Conservation (phyloP, 2,113 vertebrate species). For the Semicossyphus pulcher region DNA sequence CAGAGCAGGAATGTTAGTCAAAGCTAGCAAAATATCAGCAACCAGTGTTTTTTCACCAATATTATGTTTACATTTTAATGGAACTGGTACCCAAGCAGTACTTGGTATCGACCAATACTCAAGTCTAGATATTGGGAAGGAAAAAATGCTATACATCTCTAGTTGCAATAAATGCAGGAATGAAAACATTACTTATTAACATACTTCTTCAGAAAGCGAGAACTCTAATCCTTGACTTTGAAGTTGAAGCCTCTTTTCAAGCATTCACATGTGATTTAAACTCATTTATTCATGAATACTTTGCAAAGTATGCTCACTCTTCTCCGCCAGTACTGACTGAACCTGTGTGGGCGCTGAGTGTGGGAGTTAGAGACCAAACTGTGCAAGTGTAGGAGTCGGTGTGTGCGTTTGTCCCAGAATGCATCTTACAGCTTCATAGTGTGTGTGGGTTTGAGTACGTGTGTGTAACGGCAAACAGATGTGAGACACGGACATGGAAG, state of each 20-base stretch:
- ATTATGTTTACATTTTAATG: too few relatives aligned
- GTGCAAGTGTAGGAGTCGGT: slow-evolving; percentile 36
- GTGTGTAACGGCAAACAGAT: slow-evolving; percentile 59
- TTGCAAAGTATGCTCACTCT: not conserved
- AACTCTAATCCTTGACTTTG: not conserved
- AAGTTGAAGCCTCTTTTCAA: not conserved
- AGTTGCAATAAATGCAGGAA: too few relatives aligned
- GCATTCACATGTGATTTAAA: slow-evolving; percentile 5
- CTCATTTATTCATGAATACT: slow-evolving; percentile 4
- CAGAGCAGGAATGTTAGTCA: too few relatives aligned
- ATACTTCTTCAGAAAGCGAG: not conserved
- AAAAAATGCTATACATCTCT: too few relatives aligned
- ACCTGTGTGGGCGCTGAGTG: slow-evolving; percentile 15
- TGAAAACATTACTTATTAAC: too few relatives aligned
- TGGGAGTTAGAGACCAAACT: slow-evolving; percentile 2
- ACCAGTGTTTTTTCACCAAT: too few relatives aligned
- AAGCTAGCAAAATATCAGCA: too few relatives aligned
- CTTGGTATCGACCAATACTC: too few relatives aligned
- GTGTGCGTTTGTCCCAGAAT: slow-evolving; percentile 3
- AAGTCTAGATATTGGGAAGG: too few relatives aligned
- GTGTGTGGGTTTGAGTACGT: slow-evolving; percentile 10
- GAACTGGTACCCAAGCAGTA: too few relatives aligned
- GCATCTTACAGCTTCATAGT: not conserved
- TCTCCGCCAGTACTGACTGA: slow-evolving; percentile 1
- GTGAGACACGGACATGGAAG: slow-evolving; percentile 44